Conservation (phyloP, 2,888 invertebrate genomes). For the Dione vanillae region DNA sequence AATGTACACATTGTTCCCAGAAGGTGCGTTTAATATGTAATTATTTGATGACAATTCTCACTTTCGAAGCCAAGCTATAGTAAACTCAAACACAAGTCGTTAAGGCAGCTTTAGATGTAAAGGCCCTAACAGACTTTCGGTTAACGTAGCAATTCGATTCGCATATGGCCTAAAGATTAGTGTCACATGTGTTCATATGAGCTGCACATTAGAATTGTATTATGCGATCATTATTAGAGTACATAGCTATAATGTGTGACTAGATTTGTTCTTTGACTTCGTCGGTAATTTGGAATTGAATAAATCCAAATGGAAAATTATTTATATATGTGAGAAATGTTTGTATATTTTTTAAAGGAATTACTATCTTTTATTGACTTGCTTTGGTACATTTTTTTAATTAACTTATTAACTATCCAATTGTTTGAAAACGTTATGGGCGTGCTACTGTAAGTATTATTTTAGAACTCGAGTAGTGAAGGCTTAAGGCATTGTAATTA, state of each 20-base stretch:
- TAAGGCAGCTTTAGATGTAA: constrained; percentile 25
- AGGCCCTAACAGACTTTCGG: constrained; percentile 37
- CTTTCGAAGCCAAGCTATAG: constrained; percentile 17
- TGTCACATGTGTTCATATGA: constrained; percentile 52
- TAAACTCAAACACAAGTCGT: constrained; percentile 25
- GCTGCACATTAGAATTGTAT: constrained; percentile 40
- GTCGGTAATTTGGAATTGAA: neutral
- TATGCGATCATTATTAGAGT: constrained; percentile 25
- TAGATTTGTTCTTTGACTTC: neutral
- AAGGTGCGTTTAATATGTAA: constrained; percentile 53
- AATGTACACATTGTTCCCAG: constrained; percentile 45
- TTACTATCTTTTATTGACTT: too few species aligned
- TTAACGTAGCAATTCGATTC: constrained; percentile 55
- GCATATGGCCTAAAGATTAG: constrained; percentile 54
- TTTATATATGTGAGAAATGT: too few species aligned
- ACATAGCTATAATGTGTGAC: neutral
- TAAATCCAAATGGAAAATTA: too few species aligned
- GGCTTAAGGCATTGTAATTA: too few species aligned
- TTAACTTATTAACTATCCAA: too few species aligned
- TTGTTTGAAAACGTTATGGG: too few species aligned
- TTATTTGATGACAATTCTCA: constrained; percentile 47
- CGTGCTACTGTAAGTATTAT: too few species aligned
- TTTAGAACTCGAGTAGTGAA: too few species aligned
- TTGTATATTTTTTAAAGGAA: too few species aligned
- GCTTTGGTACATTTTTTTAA: too few species aligned